Conservation (phyloP, 2,797 vertebrate species). For the Anguilla anguilla region DNA sequence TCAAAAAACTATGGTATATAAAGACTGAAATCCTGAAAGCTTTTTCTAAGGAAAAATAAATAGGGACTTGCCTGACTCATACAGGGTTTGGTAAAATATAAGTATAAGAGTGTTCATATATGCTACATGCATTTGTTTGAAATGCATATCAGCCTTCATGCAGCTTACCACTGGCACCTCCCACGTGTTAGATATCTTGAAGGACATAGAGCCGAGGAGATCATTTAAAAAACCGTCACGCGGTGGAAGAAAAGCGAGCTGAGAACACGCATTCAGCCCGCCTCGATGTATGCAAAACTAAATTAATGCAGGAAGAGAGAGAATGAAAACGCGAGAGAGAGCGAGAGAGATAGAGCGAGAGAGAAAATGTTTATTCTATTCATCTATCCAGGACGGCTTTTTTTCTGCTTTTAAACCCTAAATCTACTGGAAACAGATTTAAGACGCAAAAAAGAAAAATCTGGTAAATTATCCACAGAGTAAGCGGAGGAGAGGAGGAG, state of each 20-base stretch:
- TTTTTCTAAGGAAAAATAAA: neutral
- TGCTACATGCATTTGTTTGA: conserved; percentile 58
- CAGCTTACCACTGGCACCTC: conserved; percentile 50
- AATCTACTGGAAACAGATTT: conserved; percentile 67
- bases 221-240: conserved; percentile 19
- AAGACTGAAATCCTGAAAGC: neutral
- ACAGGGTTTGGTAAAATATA: neutral
- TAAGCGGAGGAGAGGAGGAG: conserved; percentile 4
- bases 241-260: neutral
- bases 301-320: conserved; percentile 13
- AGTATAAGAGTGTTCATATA: conserved; percentile 33
- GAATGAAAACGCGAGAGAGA: neutral
- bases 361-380: conserved; percentile 18
- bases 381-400: conserved; percentile 20
- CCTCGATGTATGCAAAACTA: neutral
- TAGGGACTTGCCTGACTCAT: neutral
- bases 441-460: conserved; percentile 48
- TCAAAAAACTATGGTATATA: neutral
- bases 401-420: conserved; percentile 54
- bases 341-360: neutral
- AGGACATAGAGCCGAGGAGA: conserved; percentile 40
- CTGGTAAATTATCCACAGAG: conserved; percentile 22
- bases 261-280: neutral
- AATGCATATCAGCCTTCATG: conserved; percentile 42
- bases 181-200: conserved; percentile 59